Evolutionary conservation across 1,140 invertebrate species (phyloP).

Genomic region (Drosophila kanapiae): DNA sequence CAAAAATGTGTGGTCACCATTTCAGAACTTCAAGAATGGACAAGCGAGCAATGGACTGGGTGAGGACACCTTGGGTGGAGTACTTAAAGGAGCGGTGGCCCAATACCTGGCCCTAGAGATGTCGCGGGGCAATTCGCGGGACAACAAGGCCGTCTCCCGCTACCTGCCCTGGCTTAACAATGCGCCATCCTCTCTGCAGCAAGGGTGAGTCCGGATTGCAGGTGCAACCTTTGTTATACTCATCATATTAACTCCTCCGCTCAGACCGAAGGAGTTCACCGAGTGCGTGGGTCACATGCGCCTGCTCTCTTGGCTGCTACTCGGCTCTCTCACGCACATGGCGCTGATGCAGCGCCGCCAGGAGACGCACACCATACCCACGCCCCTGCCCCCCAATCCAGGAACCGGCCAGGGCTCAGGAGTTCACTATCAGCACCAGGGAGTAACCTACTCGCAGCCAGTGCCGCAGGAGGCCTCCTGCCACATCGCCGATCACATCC

Average conservation of each 20-base stretch:
- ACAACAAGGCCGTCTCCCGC: slow-evolving; percentile 92
- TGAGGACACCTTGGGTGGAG: slow-evolving; percentile 97
- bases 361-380: slow-evolving; percentile 66
- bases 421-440: slow-evolving; percentile 78
- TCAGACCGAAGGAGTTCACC: slow-evolving; percentile 95
- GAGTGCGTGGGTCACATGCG: slow-evolving; percentile 98
- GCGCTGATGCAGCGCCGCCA: slow-evolving; percentile 85
- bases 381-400: slow-evolving; percentile 40
- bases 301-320: slow-evolving; percentile 96
- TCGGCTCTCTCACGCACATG: slow-evolving; percentile 96
- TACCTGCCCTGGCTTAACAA: slow-evolving; percentile 97
- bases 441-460: slow-evolving; percentile 90
- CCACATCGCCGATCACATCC: slow-evolving; percentile 98
- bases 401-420: slow-evolving; percentile 43
- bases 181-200: slow-evolving; percentile 93
- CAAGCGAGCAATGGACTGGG: slow-evolving; percentile 91
- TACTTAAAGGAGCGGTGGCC: slow-evolving; percentile 97
- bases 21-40: slow-evolving; percentile 92
- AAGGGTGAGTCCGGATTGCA: slow-evolving; percentile 86
- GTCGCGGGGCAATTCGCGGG: slow-evolving; percentile 93
- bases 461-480: slow-evolving; percentile 98
- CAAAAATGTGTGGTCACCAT: background rate
- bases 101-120: slow-evolving; percentile 98
- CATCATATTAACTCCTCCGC: slow-evolving; percentile 24
- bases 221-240: too few species aligned